Percentiles rank a stretch among this genome's conserved stretches.
These are phyloP conservation scores for Macaria notata DNA, from an alignment of 2,888 invertebrate genomes.

Conservation along the genomic window DNA sequence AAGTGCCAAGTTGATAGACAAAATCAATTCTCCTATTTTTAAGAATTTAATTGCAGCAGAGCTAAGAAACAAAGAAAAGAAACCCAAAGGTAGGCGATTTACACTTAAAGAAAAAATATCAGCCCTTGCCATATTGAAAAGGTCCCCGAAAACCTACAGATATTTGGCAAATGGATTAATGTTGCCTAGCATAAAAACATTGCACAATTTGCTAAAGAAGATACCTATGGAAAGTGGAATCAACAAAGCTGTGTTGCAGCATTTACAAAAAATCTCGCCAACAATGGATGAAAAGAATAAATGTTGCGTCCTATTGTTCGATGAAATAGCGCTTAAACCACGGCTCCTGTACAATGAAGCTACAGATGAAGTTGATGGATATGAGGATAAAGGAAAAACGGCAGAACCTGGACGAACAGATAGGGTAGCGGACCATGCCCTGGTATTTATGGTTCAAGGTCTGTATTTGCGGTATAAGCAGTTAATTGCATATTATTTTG, in stretches of 20 bases:
- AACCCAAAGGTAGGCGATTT: too few relatives aligned
- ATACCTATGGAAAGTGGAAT: not conserved
- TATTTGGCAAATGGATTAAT: not conserved
- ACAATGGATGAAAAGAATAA: not conserved
- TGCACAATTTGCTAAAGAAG: constrained; percentile 2
- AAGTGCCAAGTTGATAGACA: too few relatives aligned
- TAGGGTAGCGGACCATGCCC: constrained; percentile 1
- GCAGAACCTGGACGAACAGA: not conserved
- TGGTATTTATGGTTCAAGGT: constrained; percentile 1
- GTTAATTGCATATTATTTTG: not conserved
- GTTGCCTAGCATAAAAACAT: constrained; percentile 1
- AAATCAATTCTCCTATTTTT: too few relatives aligned
- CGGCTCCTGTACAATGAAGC: not conserved
- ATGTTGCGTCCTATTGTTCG: constrained; percentile 1
- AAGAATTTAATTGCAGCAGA: too few relatives aligned
- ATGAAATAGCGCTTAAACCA: constrained; percentile 2
- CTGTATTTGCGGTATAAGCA: not conserved
- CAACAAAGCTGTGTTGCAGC: not conserved
- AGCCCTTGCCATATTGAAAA: constrained; percentile 4
- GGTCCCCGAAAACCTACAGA: not conserved
- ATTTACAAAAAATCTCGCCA: not conserved
- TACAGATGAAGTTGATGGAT: constrained; percentile 1
- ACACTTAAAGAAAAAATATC: too few relatives aligned
- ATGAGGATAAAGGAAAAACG: not conserved
- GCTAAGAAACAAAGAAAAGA: too few relatives aligned